A percentile compares a stretch with the other conserved stretches of the same genome.
These are phyloP conservation scores for Clarias magur DNA, from an alignment of 2,113 vertebrate species.

Conservation along the genomic window DNA sequence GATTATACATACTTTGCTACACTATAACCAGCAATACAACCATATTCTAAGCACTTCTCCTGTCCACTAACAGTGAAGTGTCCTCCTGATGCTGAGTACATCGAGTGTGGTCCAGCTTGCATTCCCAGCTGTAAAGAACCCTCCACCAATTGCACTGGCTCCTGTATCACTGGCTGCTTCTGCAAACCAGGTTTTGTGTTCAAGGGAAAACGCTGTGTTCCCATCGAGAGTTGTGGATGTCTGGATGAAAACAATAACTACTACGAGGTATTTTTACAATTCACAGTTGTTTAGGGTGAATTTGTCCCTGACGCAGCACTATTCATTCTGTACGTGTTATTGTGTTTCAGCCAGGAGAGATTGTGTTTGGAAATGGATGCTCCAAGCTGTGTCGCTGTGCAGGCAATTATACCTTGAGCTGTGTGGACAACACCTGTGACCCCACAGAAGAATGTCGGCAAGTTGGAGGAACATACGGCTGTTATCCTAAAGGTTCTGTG, in stretches of 20 bases:
- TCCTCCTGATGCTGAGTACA: slow-evolving; percentile 52
- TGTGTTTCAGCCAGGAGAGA: slow-evolving; percentile 70
- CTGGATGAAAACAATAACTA: slow-evolving; percentile 73
- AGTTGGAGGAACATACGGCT: slow-evolving; percentile 67
- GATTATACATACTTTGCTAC: background rate
- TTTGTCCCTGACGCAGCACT: background rate
- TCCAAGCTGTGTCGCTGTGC: slow-evolving; percentile 72
- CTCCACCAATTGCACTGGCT: slow-evolving; percentile 61
- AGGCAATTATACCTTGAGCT: slow-evolving; percentile 75
- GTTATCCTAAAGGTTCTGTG: slow-evolving; percentile 76
- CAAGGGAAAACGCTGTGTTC: slow-evolving; percentile 67
- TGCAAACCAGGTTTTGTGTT: slow-evolving; percentile 78
- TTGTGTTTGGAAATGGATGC: slow-evolving; percentile 72
- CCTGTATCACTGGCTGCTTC: slow-evolving; percentile 76
- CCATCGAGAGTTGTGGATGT: slow-evolving; percentile 73
- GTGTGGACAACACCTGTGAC: slow-evolving; percentile 72
- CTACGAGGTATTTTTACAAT: slow-evolving; percentile 67
- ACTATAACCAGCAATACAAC: background rate
- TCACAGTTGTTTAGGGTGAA: background rate
- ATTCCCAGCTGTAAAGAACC: slow-evolving; percentile 55
- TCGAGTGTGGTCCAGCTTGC: slow-evolving; percentile 55
- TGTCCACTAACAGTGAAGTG: slow-evolving; percentile 54
- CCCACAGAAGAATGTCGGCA: slow-evolving; percentile 73
- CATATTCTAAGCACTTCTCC: background rate
- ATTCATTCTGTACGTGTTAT: background rate